phyloP scores from a whole-genome alignment of 2,888 invertebrate genomes.

The Meteorus colon region DNA sequence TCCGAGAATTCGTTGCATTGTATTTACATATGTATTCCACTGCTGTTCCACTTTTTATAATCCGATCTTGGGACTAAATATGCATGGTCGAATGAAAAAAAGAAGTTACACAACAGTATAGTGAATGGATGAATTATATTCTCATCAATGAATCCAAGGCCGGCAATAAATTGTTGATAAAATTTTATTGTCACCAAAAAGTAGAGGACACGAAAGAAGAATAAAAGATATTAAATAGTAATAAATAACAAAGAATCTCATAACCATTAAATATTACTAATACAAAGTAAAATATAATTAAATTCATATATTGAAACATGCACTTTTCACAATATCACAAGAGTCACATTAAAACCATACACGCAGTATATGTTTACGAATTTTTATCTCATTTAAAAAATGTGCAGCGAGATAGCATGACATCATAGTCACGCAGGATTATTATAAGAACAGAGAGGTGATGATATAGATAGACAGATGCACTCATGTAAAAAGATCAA shows the following conservation, averaged over 20 bases:
- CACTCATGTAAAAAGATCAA: neutral
- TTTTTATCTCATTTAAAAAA: neutral
- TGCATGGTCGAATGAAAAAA: constrained; percentile 16
- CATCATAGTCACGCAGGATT: neutral
- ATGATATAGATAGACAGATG: constrained; percentile 2
- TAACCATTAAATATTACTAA: too few species aligned
- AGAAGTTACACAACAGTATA: constrained; percentile 29
- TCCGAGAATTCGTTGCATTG: too few species aligned
- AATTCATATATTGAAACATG: neutral
- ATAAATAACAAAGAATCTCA: too few species aligned
- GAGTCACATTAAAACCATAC: neutral
- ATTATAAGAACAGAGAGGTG: neutral
- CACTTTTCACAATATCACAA: neutral
- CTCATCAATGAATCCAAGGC: constrained; percentile 52
- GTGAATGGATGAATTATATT: constrained; percentile 49
- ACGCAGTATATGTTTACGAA: neutral
- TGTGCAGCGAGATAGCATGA: neutral
- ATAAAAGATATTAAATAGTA: neutral
- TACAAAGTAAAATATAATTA: too few species aligned
- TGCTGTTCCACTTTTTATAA: constrained; percentile 51
- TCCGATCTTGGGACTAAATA: constrained; percentile 42
- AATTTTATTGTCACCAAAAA: neutral
- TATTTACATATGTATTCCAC: constrained; percentile 16
- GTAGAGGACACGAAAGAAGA: neutral
- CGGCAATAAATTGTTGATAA: neutral